Evolutionary conservation across 2,797 vertebrate species (phyloP).

Genomic region (Chloroceryle amazona): DNA sequence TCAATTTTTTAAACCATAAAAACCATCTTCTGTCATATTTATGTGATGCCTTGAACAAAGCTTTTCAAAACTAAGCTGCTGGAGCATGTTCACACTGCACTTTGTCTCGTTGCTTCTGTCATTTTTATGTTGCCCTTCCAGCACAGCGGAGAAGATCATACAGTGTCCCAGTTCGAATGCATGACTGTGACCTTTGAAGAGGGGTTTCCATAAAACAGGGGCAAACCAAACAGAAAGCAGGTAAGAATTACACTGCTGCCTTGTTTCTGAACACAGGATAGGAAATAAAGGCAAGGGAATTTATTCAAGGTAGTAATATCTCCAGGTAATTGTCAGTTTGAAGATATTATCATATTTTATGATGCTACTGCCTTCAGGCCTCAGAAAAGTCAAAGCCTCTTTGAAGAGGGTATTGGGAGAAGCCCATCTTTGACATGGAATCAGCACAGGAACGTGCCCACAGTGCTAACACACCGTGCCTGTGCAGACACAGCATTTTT

Average conservation of each 20-base stretch:
- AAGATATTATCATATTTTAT: conserved; percentile 28
- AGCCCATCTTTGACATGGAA: background rate
- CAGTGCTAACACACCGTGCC: background rate
- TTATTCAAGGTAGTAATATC: conserved; percentile 14
- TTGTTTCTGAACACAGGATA: background rate
- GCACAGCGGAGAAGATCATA: background rate
- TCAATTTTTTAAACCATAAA: conserved; percentile 51
- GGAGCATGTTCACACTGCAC: background rate
- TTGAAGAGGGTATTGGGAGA: background rate
- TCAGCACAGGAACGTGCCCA: background rate
- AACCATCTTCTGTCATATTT: conserved; percentile 48
- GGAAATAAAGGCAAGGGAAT: background rate
- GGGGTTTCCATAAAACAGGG: background rate
- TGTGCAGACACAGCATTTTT: background rate
- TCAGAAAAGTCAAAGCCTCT: background rate
- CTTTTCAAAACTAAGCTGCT: conserved; percentile 16
- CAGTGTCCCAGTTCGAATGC: background rate
- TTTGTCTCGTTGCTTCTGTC: conserved; percentile 6
- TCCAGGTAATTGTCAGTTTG: conserved; percentile 19
- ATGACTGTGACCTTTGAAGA: conserved; percentile 1
- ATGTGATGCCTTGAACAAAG: conserved; percentile 37
- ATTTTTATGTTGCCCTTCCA: conserved; percentile 32
- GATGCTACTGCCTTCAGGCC: background rate
- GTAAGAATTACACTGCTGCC: background rate
- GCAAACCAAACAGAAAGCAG: conserved; percentile 1